Percentiles rank a stretch among this genome's conserved stretches.
phyloP scores from a whole-genome alignment of 1,140 invertebrate species.

The Tribolium madens region DNA sequence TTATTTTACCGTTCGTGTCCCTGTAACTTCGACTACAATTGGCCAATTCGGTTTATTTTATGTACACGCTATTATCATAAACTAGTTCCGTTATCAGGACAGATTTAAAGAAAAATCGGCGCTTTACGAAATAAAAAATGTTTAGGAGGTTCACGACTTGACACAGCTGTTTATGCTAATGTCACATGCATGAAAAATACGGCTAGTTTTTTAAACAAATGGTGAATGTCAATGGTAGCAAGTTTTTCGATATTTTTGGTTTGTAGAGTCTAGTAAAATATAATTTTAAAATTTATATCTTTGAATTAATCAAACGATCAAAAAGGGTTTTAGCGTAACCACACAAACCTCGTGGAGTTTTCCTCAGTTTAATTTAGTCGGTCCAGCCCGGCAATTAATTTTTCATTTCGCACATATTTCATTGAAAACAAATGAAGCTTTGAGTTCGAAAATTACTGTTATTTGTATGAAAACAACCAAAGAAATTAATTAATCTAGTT shows the following conservation, averaged over 20 bases:
- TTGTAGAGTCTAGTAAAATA: too few relatives aligned
- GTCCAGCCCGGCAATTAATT: not conserved
- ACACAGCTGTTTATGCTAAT: not conserved
- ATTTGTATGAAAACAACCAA: conserved; percentile 9
- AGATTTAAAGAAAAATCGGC: conserved; percentile 15
- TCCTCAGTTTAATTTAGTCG: not conserved
- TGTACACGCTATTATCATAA: conserved; percentile 36
- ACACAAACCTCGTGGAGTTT: not conserved
- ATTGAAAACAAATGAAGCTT: conserved; percentile 15
- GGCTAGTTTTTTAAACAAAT: not conserved
- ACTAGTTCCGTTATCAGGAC: conserved; percentile 11
- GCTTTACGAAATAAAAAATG: not conserved
- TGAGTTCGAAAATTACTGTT: conserved; percentile 21
- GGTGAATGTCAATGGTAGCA: not conserved
- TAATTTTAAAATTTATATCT: too few relatives aligned
- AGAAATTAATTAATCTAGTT: conserved; percentile 33
- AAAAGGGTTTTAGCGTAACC: too few relatives aligned
- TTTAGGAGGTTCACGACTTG: not conserved
- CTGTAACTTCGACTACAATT: conserved; percentile 17
- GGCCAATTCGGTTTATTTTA: conserved; percentile 26
- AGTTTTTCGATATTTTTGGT: too few relatives aligned
- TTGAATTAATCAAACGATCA: too few relatives aligned
- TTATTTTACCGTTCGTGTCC: conserved; percentile 16
- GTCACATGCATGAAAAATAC: not conserved
- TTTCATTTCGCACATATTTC: conserved; percentile 30